Evolutionary conservation across 2,888 invertebrate genomes (phyloP).

Genomic region (Oxystoma pomonae): DNA sequence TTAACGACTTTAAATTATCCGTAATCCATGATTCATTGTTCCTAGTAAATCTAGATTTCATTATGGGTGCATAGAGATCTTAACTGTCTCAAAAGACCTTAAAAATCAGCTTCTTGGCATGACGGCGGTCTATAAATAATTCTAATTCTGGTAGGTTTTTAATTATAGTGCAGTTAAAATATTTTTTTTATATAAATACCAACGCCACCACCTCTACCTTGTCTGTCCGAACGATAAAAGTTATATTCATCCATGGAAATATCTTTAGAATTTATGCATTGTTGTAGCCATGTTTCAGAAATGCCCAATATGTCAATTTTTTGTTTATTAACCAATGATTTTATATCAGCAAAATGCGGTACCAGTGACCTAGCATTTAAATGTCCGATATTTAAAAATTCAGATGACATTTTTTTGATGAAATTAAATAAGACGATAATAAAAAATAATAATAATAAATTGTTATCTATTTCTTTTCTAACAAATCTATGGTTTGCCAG

Average conservation of each 20-base stretch:
- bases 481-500: too few species aligned
- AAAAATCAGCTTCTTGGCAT: neutral
- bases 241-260: neutral
- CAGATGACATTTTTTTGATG: neutral
- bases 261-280: neutral
- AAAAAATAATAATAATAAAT: too few species aligned
- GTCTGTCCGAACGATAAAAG: neutral
- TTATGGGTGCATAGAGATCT: too few species aligned
- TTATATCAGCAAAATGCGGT: slow-evolving; percentile 4
- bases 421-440: too few species aligned
- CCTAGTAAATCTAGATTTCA: too few species aligned
- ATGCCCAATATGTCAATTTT: slow-evolving; percentile 4
- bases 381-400: slow-evolving; percentile 3
- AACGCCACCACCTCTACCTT: slow-evolving; percentile 1
- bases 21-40: too few species aligned
- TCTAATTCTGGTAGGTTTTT: neutral
- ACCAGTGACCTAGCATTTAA: slow-evolving; percentile 6
- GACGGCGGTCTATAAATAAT: neutral
- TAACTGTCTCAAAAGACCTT: neutral
- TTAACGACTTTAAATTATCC: neutral
- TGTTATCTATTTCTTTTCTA: too few species aligned
- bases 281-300: slow-evolving; percentile 3
- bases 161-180: slow-evolving; percentile 2
- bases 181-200: slow-evolving; percentile 3
- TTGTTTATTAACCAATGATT: neutral